Evolutionary conservation across 2,113 vertebrate genomes (phyloP).

Genomic region (Tretioscincus oriximinensis): DNA sequence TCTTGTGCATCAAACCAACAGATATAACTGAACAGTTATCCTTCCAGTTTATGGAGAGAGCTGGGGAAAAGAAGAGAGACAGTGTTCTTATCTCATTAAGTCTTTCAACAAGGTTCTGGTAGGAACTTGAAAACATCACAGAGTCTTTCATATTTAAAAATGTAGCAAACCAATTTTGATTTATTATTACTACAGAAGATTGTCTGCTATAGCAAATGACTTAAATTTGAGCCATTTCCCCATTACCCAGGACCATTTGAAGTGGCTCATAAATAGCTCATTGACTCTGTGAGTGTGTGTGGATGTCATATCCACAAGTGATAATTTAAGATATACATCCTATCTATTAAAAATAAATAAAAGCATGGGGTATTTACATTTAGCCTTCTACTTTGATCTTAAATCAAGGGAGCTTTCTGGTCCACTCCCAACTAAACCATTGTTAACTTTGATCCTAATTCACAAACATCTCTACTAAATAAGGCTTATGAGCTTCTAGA

Average conservation of each 20-base stretch:
- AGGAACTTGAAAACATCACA: neutral
- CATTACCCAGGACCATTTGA: neutral
- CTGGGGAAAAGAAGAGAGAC: no score
- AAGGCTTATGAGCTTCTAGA: neutral
- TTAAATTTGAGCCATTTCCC: neutral
- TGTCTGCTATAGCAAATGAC: neutral
- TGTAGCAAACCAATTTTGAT: neutral
- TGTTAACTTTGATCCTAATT: slow-evolving; percentile 14
- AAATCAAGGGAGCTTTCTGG: neutral
- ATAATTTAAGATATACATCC: neutral
- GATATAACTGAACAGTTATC: no score
- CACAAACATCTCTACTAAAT: neutral
- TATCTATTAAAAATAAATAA: neutral
- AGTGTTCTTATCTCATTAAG: no score
- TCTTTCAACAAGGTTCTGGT: no score
- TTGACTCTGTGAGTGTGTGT: neutral
- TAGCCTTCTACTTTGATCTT: neutral
- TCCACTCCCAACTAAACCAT: neutral
- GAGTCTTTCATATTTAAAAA: neutral
- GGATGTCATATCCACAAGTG: neutral
- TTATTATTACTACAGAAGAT: no score
- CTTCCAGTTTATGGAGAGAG: no score
- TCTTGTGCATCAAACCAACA: no score
- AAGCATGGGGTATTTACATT: neutral
- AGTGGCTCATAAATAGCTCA: neutral